Evolutionary conservation across 2,113 vertebrate genomes (phyloP), one percentile per base, ranked within the genome.

Genomic region (Hyperopisus bebe): DNA sequence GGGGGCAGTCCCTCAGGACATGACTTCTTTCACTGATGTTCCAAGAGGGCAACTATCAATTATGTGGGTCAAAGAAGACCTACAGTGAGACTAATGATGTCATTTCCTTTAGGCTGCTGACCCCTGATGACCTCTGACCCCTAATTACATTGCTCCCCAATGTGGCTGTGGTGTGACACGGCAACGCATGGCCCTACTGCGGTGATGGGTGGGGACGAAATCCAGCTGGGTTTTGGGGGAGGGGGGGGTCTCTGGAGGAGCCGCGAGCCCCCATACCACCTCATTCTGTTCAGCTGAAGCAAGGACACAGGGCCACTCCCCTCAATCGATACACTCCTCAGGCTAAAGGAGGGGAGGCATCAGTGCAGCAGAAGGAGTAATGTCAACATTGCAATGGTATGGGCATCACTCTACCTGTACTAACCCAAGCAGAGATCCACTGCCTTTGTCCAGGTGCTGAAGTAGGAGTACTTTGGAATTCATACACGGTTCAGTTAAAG

Each of bases 41-140:
- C 2, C 47, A 80, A 84, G 5, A 53, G 5, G 86, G 90, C 90
- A 93, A 91, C 91, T 89, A 90, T 91, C 91, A 91, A 93, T 91
- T 93, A 94, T 93, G 92, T 93, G 92, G 92, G 92, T 91, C 80
- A 90, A 24, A 50, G 24, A 24, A 17, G 70, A 80, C 80, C 46
- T 88, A 90, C 88, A 89, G 89, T 92, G 91, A 42, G 85, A 86
- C 92, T 94, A 95, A 94, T 94, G 92, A 94, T 91, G 91, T 77
- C 90, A 55, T 87, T 91, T 91, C 58, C 85, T 58, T 35, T 15
- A 90, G 94, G 92, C 94, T 94, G 92, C 83, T 86, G 90, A 92
- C 92, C 94, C 93, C 77, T 92, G 90, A 89, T 90, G 90, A 86
- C 90, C 87, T 88, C 89, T 93, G 94, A 94, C 93, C 93, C 90